A percentile compares a stretch with the other conserved stretches of the same genome.
These are phyloP conservation scores for Macquaria australasica DNA, from an alignment of 2,113 vertebrate species.

Conservation along the genomic window DNA sequence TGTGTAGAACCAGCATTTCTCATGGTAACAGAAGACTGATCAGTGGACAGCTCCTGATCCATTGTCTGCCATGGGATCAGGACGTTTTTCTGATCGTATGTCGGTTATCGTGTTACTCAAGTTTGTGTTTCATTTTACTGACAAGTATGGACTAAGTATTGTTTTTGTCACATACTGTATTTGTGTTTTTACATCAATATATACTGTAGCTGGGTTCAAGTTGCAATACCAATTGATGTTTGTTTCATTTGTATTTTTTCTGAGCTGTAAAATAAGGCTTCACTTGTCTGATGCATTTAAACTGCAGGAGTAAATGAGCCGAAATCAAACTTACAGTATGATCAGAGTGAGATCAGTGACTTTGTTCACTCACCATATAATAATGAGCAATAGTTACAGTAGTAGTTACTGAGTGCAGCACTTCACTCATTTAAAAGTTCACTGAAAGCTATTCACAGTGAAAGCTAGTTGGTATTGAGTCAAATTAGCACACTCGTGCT, in stretches of 20 bases:
- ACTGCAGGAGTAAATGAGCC: slow-evolving; percentile 12
- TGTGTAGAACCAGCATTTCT: not conserved
- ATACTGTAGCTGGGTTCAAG: not conserved
- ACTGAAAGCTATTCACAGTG: slow-evolving; percentile 44
- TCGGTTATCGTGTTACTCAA: not conserved
- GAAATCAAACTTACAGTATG: slow-evolving; percentile 8
- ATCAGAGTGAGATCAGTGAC: slow-evolving; percentile 50
- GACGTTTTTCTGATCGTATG: not conserved
- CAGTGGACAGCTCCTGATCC: not conserved
- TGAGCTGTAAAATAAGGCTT: not conserved
- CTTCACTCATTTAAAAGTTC: slow-evolving; percentile 57
- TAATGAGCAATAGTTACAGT: slow-evolving; percentile 41
- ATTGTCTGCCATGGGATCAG: not conserved
- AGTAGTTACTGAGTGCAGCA: slow-evolving; percentile 19
- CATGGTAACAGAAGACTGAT: not conserved
- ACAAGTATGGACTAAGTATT: not conserved
- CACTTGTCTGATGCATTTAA: slow-evolving; percentile 9
- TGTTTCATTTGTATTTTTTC: not conserved
- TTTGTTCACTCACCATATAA: slow-evolving; percentile 22
- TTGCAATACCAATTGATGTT: not conserved
- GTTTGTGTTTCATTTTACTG: not conserved
- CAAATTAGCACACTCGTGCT: slow-evolving; percentile 61
- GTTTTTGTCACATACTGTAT: not conserved
- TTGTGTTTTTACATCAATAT: not conserved
- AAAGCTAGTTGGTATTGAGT: slow-evolving; percentile 59